Base-by-base conservation (phyloP, 2,113 vertebrate genomes). In the Hemicordylus capensis region DNA sequence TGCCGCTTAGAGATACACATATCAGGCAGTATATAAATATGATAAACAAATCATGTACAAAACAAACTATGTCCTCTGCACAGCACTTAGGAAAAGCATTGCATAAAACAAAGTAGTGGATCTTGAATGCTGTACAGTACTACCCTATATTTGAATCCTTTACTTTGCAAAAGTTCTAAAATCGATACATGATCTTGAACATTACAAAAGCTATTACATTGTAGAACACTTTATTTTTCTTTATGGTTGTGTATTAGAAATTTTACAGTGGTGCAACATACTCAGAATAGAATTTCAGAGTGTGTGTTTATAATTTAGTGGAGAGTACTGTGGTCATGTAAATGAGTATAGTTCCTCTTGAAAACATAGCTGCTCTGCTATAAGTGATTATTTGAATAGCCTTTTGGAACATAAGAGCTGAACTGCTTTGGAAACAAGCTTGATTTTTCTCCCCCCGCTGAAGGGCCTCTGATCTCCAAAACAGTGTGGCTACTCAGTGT, bases 391-490 rank as follows among this genome's bases (percentile, higher is more conserved):
- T 3, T 1, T 70, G 1, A 64, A 22, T 72, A 42, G 42, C 11
- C n/a, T 90, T 37, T 56, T 24, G 1, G 51, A 28, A 76, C 11
- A 26, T 85, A 42, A 54, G 19, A 88, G 31, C 31, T 28, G 59
- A 39, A 48, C 34, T 70, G 75, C 44, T 90, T 88, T 92, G 59
- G 89, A 83, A 80, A 39, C 61, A 46, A 1, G 8, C 76, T 83
- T 92, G 1, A 90, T 63, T 46, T 77, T 86, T 90, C 78, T 85
- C 4, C 54, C 81, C 59, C 86, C 19, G 1, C 91, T 89, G 83
- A 83, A 99, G 98, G 98, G 95, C 95, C 1, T 97, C 98, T 74
- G 98, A 99, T 51, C 96, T 99, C 59, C 98, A 99, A 73, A 98
- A 98, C 96, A 96, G 75, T 51, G 89, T 98, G 39, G 98, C 98